phyloP scores from a whole-genome alignment of 2,113 vertebrate genomes.

The Melanerpes aurifrons region DNA sequence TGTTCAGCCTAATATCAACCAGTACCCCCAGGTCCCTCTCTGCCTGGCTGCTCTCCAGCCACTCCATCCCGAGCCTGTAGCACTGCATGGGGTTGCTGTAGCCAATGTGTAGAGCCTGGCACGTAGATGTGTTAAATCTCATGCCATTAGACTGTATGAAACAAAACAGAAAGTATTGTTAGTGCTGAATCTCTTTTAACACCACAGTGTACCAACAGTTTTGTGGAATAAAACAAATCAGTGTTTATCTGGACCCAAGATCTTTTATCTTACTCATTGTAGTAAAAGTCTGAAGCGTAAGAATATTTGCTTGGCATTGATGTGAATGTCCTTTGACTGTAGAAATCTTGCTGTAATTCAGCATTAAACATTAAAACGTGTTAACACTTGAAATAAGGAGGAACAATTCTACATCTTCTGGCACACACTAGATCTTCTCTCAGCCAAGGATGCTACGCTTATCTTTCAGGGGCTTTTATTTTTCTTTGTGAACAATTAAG shows the following conservation, averaged over 20 bases:
- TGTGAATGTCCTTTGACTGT: neutral
- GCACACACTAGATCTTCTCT: slow-evolving; percentile 33
- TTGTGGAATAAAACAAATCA: neutral
- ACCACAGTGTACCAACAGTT: neutral
- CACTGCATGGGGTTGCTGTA: too few relatives aligned
- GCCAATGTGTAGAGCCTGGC: too few relatives aligned
- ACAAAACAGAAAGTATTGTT: neutral
- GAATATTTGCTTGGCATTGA: neutral
- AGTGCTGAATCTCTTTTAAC: neutral
- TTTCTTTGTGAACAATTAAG: slow-evolving; percentile 37
- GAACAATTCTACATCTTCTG: neutral
- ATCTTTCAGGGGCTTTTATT: slow-evolving; percentile 16
- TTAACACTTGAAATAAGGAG: neutral
- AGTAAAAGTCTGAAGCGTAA: neutral
- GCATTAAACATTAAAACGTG: neutral
- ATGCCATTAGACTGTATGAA: too few relatives aligned
- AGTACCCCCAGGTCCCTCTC: too few relatives aligned
- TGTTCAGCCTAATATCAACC: too few relatives aligned
- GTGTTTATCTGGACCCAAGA: slow-evolving; percentile 7
- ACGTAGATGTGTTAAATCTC: too few relatives aligned
- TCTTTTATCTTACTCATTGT: neutral
- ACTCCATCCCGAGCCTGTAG: too few relatives aligned
- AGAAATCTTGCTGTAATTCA: neutral
- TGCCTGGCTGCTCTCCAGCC: too few relatives aligned
- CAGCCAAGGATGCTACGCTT: neutral